These are phyloP conservation scores for Centropus unirufus DNA, from an alignment of 2,113 vertebrate genomes.

Conservation along the genomic window DNA sequence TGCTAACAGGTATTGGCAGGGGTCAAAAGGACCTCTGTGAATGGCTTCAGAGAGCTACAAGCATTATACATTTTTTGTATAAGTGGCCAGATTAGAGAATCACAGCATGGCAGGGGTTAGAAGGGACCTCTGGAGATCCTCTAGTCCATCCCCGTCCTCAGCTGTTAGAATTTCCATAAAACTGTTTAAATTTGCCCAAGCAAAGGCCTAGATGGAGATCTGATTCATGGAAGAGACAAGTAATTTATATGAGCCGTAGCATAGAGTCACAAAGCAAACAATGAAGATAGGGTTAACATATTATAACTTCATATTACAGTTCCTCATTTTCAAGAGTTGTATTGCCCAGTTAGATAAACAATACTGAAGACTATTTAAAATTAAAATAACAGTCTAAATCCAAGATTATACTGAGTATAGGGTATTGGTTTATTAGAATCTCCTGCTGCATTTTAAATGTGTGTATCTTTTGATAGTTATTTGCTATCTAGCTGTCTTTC, in stretches of 20 bases:
- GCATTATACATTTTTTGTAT: neutral
- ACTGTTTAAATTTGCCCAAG: neutral
- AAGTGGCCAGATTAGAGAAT: neutral
- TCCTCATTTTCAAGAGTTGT: neutral
- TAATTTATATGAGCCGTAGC: neutral
- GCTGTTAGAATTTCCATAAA: neutral
- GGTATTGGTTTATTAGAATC: neutral
- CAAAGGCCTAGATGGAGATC: neutral
- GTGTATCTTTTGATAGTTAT: constrained; percentile 79
- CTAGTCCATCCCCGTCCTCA: neutral
- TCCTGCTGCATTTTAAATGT: constrained; percentile 3
- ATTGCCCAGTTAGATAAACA: neutral
- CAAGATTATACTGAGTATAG: neutral
- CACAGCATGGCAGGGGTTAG: too few relatives aligned
- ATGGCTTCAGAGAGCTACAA: neutral
- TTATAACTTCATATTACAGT: neutral
- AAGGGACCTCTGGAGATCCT: too few relatives aligned
- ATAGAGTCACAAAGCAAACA: neutral
- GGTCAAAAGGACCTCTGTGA: neutral
- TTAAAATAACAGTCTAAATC: neutral
- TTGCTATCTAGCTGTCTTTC: constrained; percentile 87
- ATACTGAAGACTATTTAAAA: neutral
- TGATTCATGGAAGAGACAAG: neutral
- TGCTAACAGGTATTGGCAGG: neutral
- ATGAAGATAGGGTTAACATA: neutral